A percentile compares a stretch with the other conserved stretches of the same genome.
These are phyloP conservation scores for Aselliscus stoliczkanus DNA, from an alignment of 2,797 vertebrate species.

Conservation along the genomic window DNA sequence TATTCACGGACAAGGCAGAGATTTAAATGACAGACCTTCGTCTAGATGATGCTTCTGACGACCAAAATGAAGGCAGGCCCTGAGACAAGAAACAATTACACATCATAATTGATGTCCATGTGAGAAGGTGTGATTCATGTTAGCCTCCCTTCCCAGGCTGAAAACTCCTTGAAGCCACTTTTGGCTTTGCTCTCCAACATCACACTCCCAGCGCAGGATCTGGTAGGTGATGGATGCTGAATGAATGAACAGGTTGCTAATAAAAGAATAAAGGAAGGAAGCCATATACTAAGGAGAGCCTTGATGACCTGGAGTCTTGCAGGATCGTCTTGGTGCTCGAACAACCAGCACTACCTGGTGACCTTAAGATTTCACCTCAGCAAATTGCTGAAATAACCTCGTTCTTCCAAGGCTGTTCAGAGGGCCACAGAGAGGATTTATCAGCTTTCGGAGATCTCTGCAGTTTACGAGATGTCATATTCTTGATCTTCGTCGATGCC, in stretches of 20 bases:
- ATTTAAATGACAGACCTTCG: background rate
- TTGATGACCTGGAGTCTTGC: rapidly evolving
- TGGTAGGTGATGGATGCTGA: rapidly evolving
- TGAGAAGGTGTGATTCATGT: background rate
- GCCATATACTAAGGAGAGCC: rapidly evolving
- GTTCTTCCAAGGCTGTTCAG: background rate
- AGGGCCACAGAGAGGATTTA: background rate
- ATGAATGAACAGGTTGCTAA: background rate
- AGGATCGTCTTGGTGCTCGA: rapidly evolving
- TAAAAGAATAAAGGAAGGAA: background rate
- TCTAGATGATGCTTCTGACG: background rate
- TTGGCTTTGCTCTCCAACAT: background rate
- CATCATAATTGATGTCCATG: rapidly evolving
- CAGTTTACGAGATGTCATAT: background rate
- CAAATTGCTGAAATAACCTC: background rate
- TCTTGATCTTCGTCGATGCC: background rate
- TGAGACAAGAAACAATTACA: rapidly evolving
- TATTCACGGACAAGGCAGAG: background rate
- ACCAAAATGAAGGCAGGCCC: too few relatives aligned
- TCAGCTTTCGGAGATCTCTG: background rate
- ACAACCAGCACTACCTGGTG: background rate
- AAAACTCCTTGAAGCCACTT: background rate
- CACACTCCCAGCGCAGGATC: background rate
- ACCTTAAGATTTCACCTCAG: background rate
- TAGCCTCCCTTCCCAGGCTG: background rate